A percentile compares a stretch with the other conserved stretches of the same genome.
Evolutionary conservation across 2,888 invertebrate genomes (phyloP).

Genomic region (Acanthacorydalis orientalis): DNA sequence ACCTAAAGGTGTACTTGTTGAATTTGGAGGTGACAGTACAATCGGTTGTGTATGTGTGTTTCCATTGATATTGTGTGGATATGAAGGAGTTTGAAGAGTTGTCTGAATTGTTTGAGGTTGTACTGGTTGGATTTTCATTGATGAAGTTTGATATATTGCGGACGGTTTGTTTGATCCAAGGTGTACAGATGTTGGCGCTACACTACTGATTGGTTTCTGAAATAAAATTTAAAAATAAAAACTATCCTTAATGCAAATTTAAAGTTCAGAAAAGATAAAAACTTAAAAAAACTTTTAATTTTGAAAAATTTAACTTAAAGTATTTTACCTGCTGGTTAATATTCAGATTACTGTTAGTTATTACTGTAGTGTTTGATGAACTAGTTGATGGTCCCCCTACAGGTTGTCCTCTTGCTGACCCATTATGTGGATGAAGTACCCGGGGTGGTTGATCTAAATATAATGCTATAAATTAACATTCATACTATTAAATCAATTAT

Average conservation of each 20-base stretch:
- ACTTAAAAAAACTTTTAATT: neutral
- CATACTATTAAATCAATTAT: neutral
- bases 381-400: constrained; percentile 17
- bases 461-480: neutral
- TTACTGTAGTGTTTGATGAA: constrained; percentile 28
- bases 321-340: constrained; percentile 17
- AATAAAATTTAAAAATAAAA: constrained; percentile 6
- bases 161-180: constrained; percentile 46
- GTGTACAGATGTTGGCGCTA: constrained; percentile 61
- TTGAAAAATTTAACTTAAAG: neutral
- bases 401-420: constrained; percentile 15
- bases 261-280: too few relatives aligned
- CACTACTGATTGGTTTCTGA: constrained; percentile 76
- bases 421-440: neutral
- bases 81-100: neutral
- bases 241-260: neutral
- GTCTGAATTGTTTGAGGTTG: constrained; percentile 52
- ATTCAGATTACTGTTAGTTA: constrained; percentile 38
- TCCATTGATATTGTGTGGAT: constrained; percentile 14
- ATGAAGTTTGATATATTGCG: constrained; percentile 64
- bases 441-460: too few relatives aligned
- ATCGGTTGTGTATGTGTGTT: constrained; percentile 28
- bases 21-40: neutral
- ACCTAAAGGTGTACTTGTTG: neutral
- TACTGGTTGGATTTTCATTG: constrained; percentile 64